Base-by-base conservation (phyloP, 2,888 invertebrate species). In the Lumbricus terrestris region DNA sequence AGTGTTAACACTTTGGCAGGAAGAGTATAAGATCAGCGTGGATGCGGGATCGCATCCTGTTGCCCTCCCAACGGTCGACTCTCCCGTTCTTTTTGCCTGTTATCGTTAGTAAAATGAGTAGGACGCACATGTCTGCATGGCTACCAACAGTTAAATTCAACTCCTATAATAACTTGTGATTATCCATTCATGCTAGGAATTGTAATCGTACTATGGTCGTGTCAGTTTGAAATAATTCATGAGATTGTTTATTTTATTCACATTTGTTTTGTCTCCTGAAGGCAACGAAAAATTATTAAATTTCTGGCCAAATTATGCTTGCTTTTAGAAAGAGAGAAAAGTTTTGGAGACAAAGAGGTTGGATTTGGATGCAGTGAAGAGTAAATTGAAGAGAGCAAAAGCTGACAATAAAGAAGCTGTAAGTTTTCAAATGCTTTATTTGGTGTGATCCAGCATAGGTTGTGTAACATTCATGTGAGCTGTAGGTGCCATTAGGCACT, bases 291-390 rank as follows among this genome's bases (percentile, higher is more conserved):
- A 69, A n/a, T 6, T n/a, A n/a, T 69, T 69, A 69, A n/a, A n/a
- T n/a, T n/a, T n/a, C n/a, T n/a, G n/a, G n/a, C n/a, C 69, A 29
- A n/a, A 69, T 47, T 69, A 69, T n/a, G 29, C 82, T 38, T 69
- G 82, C 88, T 93, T 95, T 47, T 94, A 96, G 96, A 96, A 96
- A 94, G 96, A 96, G 92, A 94, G 95, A 91, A 95, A 95, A 92
- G 94, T 95, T 88, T 93, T 96, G 91, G 95, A 96, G 92, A 95
- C 94, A 90, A 96, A 95, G 92, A 93, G 98, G 92, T 96, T 98
- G 94, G 98, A 98, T 95, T 95, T 98, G 94, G 98, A 98, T 96
- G 97, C 98, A 20, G 97, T 97, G 95, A 98, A 98, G 95, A 97
- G 96, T 95, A 96, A 97, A 92, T 96, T 98, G 69, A 96, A 97